Evolutionary conservation across 1,140 invertebrate genomes (phyloP).

Genomic region (Gryon sp.): DNA sequence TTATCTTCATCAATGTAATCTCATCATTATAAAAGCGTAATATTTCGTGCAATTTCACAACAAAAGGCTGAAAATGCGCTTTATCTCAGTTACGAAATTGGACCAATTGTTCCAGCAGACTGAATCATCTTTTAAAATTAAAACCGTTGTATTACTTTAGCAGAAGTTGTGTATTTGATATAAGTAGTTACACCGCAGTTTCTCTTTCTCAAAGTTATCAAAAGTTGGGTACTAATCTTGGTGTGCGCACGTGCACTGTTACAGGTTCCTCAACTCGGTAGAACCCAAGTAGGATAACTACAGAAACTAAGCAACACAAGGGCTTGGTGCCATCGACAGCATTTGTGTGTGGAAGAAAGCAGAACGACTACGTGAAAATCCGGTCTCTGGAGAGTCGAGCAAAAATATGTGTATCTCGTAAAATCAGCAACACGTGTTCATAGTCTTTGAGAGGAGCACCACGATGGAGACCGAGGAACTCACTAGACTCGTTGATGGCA

Average conservation of each 20-base stretch:
- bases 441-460: constrained; percentile 58
- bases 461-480: constrained; percentile 92
- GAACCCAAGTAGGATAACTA: constrained; percentile 14
- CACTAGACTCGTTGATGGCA: constrained; percentile 92
- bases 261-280: constrained; percentile 23
- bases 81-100: constrained; percentile 23
- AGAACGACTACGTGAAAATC: constrained; percentile 67
- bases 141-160: constrained; percentile 46
- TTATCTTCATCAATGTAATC: too few relatives aligned
- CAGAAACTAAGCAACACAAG: constrained; percentile 24
- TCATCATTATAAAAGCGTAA: too few relatives aligned
- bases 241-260: constrained; percentile 49
- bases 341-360: constrained; percentile 65
- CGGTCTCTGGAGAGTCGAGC: constrained; percentile 63
- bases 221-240: constrained; percentile 50
- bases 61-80: not conserved
- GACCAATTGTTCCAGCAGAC: constrained; percentile 24
- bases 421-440: constrained; percentile 70
- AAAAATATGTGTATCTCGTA: constrained; percentile 76
- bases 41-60: not conserved
- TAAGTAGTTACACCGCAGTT: constrained; percentile 37
- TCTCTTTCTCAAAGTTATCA: constrained; percentile 32
- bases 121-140: constrained; percentile 34
- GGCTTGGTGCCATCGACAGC: constrained; percentile 52
- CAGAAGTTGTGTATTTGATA: constrained; percentile 49